Evolutionary conservation across 64 coral and sea anemone genomes (phyloP), one percentile per base, ranked within the genome.

Genomic region (Astreopora myriophthalma): DNA sequence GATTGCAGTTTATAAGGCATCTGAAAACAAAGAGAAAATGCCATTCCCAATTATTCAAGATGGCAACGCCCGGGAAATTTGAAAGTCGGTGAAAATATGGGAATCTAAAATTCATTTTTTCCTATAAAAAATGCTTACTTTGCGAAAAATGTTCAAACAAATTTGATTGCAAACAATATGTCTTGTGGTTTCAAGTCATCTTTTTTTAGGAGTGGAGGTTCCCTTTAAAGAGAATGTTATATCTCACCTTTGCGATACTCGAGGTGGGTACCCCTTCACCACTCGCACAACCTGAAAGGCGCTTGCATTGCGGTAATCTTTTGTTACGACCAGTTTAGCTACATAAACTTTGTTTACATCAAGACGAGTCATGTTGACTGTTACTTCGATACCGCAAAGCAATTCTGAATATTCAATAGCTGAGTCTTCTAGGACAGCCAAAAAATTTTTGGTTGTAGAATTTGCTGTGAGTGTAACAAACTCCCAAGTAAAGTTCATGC

Each of bases 401-500:
- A 0, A 27, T 1, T 26, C 63, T 6, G 1, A 6, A 13, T 87
- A 71, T 11, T 57, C 27, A 30, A 69, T 20, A 29, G 0, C 11
- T 87, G 63, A 8, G 2, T 33, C 34, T 23, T 35, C 35, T 20
- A 73, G 1, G 8, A 1, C 30, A 10, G 37, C 10, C 13, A 87
- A 33, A 6, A 22, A 28, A 36, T 27, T 57, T 85, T 38, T 39
- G 10, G 1, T 26, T 12, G 38, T 34, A 34, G 29, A 71, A 5
- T 69, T 71, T 36, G 29, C 39, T 30, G 2, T 72, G 0, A 69
- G 71, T 8, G 24, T 5, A 0, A 46, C 69, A 23, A 46, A 91
- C 27, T 24, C 20, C 89, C 89, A 91, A 34, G 27, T 66, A 7
- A 91, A 82, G 17, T 31, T 91, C 24, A 91, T 83, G 0, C 64